Conservation (phyloP, 1,140 invertebrate genomes). For the Hyposmocoma kahamanoa region DNA sequence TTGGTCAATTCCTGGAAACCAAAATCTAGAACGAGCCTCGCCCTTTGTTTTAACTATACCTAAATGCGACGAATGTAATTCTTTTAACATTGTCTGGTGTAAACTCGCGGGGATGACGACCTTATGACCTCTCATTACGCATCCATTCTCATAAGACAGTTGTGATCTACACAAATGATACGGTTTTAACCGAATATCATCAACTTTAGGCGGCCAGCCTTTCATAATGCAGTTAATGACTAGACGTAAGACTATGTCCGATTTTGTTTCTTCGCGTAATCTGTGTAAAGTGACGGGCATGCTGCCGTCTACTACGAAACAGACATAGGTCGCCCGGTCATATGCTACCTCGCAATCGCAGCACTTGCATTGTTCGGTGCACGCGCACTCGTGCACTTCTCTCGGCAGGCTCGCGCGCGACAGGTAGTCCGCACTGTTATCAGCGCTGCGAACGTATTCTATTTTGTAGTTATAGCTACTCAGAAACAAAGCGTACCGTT, state of each 20-base stretch:
- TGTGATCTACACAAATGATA: conserved; percentile 8
- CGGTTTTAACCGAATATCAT: neutral
- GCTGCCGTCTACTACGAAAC: neutral
- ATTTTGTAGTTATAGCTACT: too few species aligned
- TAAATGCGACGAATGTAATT: conserved; percentile 7
- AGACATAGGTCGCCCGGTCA: conserved; percentile 5
- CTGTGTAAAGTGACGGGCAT: neutral
- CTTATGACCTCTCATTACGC: conserved; percentile 5
- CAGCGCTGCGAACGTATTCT: too few species aligned
- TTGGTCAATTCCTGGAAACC: conserved; percentile 5
- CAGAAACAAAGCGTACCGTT: too few species aligned
- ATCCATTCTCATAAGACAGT: conserved; percentile 6
- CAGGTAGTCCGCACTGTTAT: too few species aligned
- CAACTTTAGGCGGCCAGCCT: conserved; percentile 9
- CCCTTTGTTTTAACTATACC: neutral
- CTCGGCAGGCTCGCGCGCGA: too few species aligned
- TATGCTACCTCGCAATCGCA: too few species aligned
- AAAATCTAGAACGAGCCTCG: conserved; percentile 1
- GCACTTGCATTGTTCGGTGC: too few species aligned
- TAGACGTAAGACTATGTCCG: neutral
- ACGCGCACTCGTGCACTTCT: too few species aligned
- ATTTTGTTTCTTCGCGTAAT: neutral
- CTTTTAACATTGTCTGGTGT: neutral
- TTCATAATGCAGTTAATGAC: neutral
- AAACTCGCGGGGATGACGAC: neutral